Base-by-base conservation (phyloP, 1,140 invertebrate genomes). In the Brachionus plicatilis region DNA sequence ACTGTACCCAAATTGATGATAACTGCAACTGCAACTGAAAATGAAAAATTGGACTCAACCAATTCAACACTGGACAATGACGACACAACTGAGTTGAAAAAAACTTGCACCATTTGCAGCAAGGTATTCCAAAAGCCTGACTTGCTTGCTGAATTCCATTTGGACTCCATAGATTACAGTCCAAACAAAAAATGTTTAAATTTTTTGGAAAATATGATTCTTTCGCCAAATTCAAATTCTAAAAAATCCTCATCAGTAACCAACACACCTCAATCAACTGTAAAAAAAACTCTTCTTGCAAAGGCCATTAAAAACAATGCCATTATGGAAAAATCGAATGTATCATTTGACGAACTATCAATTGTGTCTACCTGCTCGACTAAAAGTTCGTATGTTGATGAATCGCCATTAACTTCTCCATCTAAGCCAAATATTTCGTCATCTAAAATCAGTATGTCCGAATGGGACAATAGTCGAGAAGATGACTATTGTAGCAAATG, bases 301-400 rank as follows among this genome's bases (percentile, higher is more conserved):
- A 82, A 82, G 37, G 79, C 79, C 11, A 82, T 82, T 11, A 82
- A 60, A 20, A 82, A 82, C 20, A 60, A 82, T 43, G 45, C 45
- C 24, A 76, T 14, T 76, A 29, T 50, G 8, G 72, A 76, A 11
- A 76, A 47, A 29, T 76, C 72, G 9, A 76, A 76, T 76, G 27
- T 76, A 9, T 76, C 72, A 29, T 27, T 76, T 12, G 72, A 76
- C n/a, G 72, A 76, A 14, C 6, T 53, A 4, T 76, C 72, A 27
- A 27, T 50, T 20, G 20, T 7, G 5, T 76, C 72, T 12, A 76
- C 72, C 0, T 76, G 72, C 24, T 76, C 72, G 11, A 76, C 72
- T 14, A 50, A 47, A 37, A 50, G 43, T 76, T 76, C 72, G 5
- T 50, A 50, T 76, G 11, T 76, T 12, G 72, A 76, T 29, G 72